A percentile compares a stretch with the other conserved stretches of the same genome.
Evolutionary conservation across 2,888 invertebrate species (phyloP).

Genomic region (Nemurella pictetii): DNA sequence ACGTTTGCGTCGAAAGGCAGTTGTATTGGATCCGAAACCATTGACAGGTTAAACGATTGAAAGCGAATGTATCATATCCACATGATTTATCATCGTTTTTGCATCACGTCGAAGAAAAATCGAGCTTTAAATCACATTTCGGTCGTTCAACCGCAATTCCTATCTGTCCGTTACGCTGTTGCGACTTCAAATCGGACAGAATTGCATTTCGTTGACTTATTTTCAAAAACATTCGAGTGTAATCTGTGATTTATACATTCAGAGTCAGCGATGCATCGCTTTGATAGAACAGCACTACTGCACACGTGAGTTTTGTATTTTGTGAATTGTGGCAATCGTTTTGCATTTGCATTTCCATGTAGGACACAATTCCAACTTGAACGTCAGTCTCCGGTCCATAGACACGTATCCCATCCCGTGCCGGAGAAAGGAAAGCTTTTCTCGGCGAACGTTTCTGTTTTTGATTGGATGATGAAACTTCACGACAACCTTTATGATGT

Average conservation of each 20-base stretch:
- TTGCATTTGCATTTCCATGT: background rate
- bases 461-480: background rate
- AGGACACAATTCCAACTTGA: background rate
- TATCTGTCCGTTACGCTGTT: too few species aligned
- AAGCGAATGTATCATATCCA: background rate
- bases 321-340: background rate
- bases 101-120: background rate
- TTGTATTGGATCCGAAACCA: background rate
- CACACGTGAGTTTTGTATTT: background rate
- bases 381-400: background rate
- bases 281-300: background rate
- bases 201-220: background rate
- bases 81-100: background rate
- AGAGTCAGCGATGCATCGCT: background rate
- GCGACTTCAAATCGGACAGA: background rate
- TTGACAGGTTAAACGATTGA: background rate
- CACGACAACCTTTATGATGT: background rate
- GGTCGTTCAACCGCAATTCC: background rate
- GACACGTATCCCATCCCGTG: background rate
- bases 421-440: background rate
- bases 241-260: background rate
- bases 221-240: background rate
- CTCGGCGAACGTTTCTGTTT: background rate
- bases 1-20: background rate
- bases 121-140: background rate